Evolutionary conservation across 2,113 vertebrate genomes (phyloP), one percentile per base, ranked within the genome.

Genomic region (Sinosuthora webbiana): DNA sequence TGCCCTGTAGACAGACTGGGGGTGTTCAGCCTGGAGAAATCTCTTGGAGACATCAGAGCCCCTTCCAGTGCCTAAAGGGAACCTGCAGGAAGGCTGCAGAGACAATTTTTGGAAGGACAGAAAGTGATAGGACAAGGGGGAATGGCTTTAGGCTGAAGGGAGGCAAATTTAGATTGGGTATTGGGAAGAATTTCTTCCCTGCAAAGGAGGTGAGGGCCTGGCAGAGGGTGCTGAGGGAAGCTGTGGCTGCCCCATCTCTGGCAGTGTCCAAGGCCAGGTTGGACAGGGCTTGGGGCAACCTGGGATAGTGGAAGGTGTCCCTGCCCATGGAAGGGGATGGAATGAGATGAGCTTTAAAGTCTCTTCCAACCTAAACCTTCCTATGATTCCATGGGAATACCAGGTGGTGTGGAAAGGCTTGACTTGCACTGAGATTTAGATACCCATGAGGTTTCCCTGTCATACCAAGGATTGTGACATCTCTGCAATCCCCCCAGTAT

Each of bases 231-330:
- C 5, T 27, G 63, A 69, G 33, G 69, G 55, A 0, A 62, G 39
- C 33, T 69, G 45, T 52, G 55, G 55, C 64, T 78, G 64, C 10
- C 23, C 63, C 55, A 44, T 8, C 45, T 3, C 25, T 77, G 39
- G 39, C 0, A 59, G 28, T 45, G 37, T 1, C 4, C 77, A 14
- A 59, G 45, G 37, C 13, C 39, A 15, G 15, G 15, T 0, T 67
- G 44, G 44, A 52, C 0, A 0, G 27, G 37, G 37, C 8, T 81
- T 33, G 52, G 28, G 74, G 33, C 60, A 20, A 0, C 7, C 19
- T 75, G 69, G 33, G 7, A 0, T 0, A 3, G 28, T 30, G 52
- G 44, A 1, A 74, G 18, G 23, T 52, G 31, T 65, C 22, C 35
- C 50, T 65, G 23, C 25, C 23, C 44, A 8, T 31, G 31, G 27